Base-by-base conservation (phyloP, 2,888 invertebrate species). In the Oscheius sp. region DNA sequence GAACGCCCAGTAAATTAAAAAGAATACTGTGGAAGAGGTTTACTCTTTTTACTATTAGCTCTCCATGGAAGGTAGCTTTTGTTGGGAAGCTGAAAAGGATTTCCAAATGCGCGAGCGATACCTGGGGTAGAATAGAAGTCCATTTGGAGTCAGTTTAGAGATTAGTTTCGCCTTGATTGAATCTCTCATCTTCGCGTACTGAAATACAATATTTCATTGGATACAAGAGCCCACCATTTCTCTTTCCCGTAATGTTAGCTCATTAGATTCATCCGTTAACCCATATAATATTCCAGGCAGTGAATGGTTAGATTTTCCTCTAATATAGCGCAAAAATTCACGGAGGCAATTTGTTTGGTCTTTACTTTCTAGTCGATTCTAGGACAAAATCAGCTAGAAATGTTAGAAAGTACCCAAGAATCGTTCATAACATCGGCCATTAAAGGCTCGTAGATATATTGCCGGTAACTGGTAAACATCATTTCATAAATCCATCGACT, bases 1-100 rank as follows among this genome's bases (percentile, higher is more conserved):
- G 90, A 35, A 90, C 80, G 0, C 88, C 89, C 21, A 90, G 85
- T 5, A 88, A 88, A 81, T 90, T 90, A 75, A 89, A 89, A 52
- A 83, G 74, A 55, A 76, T 77, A 0, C 90, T 90, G 85, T 91
- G 91, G 45, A 87, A 85, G 82, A 90, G 90, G 80, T 91, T 81
- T 61, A 75, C 71, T 27, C 75, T 72, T 16, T 76, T 76, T 41
- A 76, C 66, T 43, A 83, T 55, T 1, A 76, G 79, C 73, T 90
- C 89, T 78, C 89, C 88, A 81, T 90, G 90, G 80, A 89, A 90
- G 13, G 89, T 89, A 2, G 90, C 90, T 13, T 88, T 77, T 58
- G 85, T 85, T 9, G 90, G 90, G 75, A 80, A 80, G 43, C 76
- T 76, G 23, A 21, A 73, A 59, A 2, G 23, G 9, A 16, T 25